Evolutionary conservation across 2,888 invertebrate species (phyloP).

Genomic region (Pimpla rufipes): DNA sequence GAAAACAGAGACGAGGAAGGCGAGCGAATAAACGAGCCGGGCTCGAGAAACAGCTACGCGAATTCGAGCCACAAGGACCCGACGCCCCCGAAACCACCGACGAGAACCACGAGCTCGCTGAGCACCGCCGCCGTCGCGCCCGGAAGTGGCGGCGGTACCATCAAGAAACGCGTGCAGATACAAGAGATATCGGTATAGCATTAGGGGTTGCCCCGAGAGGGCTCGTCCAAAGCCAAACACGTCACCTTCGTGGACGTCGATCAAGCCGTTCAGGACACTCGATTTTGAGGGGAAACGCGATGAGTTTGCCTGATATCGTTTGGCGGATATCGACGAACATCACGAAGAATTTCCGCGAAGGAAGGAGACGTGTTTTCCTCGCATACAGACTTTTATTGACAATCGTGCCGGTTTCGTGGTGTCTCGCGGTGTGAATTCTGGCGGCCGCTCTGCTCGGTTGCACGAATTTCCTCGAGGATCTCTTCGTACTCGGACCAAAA

Average conservation of each 20-base stretch:
- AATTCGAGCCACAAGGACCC: conserved; percentile 74
- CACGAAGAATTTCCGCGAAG: not conserved
- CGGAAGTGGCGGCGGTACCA: conserved; percentile 85
- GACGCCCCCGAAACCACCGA: conserved; percentile 82
- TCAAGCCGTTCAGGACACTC: conserved; percentile 76
- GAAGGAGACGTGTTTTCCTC: conserved; percentile 23
- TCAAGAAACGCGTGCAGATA: conserved; percentile 93
- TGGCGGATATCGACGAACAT: not conserved
- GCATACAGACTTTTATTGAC: conserved; percentile 1
- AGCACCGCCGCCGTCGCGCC: conserved; percentile 71
- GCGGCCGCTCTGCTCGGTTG: not conserved
- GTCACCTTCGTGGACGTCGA: conserved; percentile 82
- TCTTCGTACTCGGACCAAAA: conserved; percentile 10
- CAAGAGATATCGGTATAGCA: conserved; percentile 93
- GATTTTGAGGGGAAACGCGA: conserved; percentile 79
- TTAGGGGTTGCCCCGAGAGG: conserved; percentile 85
- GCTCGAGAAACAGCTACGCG: conserved; percentile 55
- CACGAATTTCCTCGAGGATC: not conserved
- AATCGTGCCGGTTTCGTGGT: conserved; percentile 6
- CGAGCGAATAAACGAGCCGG: conserved; percentile 35
- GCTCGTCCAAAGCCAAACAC: conserved; percentile 81
- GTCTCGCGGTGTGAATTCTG: not conserved
- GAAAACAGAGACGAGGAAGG: conserved; percentile 48
- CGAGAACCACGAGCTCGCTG: conserved; percentile 80
- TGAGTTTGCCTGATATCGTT: not conserved